Percentiles rank a stretch among this genome's conserved stretches.
These are phyloP conservation scores for Orientallactaga bullata DNA, from an alignment of 2,113 vertebrate species.

Conservation along the genomic window DNA sequence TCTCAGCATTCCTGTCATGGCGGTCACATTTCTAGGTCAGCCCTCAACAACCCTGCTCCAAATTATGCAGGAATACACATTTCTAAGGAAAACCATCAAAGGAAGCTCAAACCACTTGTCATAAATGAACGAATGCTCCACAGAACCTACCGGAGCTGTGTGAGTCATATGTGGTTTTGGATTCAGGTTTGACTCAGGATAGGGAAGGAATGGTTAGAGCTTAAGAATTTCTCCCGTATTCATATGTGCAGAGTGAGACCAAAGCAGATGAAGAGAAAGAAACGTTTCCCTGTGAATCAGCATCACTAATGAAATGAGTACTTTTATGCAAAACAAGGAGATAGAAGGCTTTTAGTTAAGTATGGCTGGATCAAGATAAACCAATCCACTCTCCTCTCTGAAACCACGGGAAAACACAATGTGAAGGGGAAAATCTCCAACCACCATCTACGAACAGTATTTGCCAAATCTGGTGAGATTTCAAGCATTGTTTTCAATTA, in stretches of 20 bases:
- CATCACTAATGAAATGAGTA: background rate
- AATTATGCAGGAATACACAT: background rate
- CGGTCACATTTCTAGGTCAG: background rate
- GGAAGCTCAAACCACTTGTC: slow-evolving; percentile 5
- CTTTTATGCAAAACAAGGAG: background rate
- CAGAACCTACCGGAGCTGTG: background rate
- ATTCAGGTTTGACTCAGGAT: background rate
- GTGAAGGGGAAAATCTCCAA: background rate
- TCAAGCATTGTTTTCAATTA: background rate
- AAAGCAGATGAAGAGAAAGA: slow-evolving; percentile 1
- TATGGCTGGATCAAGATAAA: background rate
- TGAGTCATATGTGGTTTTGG: slow-evolving; percentile 40
- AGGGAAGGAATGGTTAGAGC: background rate
- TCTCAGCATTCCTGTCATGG: background rate
- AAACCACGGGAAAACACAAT: background rate
- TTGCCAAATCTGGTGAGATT: background rate
- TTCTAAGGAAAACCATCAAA: slow-evolving; percentile 41
- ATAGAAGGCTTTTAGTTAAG: background rate
- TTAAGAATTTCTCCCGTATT: slow-evolving; percentile 24
- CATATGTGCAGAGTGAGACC: background rate
- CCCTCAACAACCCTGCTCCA: fast-evolving
- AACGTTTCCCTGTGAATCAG: background rate
- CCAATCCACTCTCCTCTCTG: background rate
- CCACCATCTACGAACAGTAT: background rate
- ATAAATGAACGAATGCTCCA: background rate